Percentiles rank a stretch among this genome's conserved stretches.
These are phyloP conservation scores for Achatina immaculata DNA, from an alignment of 1,140 invertebrate species.

Conservation along the genomic window DNA sequence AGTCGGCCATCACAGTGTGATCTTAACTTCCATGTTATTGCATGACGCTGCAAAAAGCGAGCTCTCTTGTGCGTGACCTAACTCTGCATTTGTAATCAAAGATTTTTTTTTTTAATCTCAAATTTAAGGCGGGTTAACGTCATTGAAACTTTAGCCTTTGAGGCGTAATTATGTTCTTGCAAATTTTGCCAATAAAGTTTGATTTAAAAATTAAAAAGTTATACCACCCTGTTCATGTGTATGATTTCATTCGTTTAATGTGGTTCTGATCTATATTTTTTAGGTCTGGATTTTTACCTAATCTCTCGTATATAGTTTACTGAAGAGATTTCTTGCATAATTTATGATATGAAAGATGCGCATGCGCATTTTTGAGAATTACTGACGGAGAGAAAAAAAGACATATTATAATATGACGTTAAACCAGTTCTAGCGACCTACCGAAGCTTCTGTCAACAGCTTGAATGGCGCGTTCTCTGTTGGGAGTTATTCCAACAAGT, in stretches of 20 bases:
- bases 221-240: not conserved
- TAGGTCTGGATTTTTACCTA: not conserved
- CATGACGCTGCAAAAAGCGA: too few species aligned
- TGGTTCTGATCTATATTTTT: not conserved
- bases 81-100: too few species aligned
- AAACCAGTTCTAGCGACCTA: not conserved
- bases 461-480: not conserved
- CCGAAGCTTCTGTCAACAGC: slow-evolving; percentile 1
- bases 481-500: not conserved
- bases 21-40: too few species aligned
- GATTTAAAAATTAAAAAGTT: not conserved
- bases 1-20: too few species aligned
- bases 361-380: not conserved
- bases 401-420: not conserved
- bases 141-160: too few species aligned
- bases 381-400: not conserved
- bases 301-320: not conserved
- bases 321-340: not conserved
- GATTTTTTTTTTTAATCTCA: too few species aligned
- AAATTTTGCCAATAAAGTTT: not conserved
- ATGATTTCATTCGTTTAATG: not conserved
- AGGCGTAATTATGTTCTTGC: too few species aligned
- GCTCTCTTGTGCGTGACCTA: too few species aligned
- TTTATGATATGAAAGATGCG: not conserved
- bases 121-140: too few species aligned